Percentiles rank a stretch among this genome's conserved stretches.
phyloP scores from a whole-genome alignment of 2,113 vertebrate genomes.

The Zootoca vivipara region DNA sequence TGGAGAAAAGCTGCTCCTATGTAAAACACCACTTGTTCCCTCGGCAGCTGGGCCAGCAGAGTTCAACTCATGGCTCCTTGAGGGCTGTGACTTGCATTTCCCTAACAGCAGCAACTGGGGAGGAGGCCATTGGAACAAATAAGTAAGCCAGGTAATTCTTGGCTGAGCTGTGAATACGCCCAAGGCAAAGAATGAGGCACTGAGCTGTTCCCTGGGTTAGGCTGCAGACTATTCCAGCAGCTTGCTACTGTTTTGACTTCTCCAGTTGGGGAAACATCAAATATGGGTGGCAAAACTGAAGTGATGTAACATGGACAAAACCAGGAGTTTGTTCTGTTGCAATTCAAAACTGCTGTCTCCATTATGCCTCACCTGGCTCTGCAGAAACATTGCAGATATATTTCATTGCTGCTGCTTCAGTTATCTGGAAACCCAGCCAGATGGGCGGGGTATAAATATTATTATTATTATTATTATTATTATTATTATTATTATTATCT shows the following conservation, averaged over 20 bases:
- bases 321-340: not conserved
- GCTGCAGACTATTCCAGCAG: not conserved
- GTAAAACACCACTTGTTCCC: not conserved
- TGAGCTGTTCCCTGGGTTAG: not conserved
- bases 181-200: not conserved
- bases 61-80: not conserved
- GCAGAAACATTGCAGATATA: too few relatives aligned
- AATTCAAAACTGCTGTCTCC: not conserved
- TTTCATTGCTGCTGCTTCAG: too few relatives aligned
- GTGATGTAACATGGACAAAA: not conserved
- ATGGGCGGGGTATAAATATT: too few relatives aligned
- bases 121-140: not conserved
- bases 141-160: not conserved
- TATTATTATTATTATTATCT: too few relatives aligned
- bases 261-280: not conserved
- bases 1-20: not conserved
- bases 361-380: not conserved
- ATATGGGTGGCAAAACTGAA: not conserved
- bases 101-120: not conserved
- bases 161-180: not conserved
- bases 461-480: too few relatives aligned
- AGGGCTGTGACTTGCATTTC: not conserved
- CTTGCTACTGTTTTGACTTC: not conserved
- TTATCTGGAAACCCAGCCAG: too few relatives aligned
- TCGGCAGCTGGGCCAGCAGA: not conserved